Evolutionary conservation across 2,797 vertebrate species (phyloP).

Genomic region (Philypnodon macrostomus): DNA sequence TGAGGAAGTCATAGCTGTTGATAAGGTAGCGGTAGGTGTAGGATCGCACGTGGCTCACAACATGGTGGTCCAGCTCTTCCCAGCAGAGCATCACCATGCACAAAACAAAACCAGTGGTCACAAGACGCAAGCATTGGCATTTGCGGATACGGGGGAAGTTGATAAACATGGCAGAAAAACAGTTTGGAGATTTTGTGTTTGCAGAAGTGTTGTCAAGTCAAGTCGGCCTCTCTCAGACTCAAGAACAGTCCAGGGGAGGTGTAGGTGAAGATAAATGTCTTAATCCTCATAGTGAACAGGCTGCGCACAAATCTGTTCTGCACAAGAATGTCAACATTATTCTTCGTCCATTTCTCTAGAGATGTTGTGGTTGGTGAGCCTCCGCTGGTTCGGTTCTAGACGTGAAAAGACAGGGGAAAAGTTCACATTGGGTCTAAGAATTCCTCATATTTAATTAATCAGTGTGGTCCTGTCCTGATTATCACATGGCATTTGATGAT

Average conservation of each 20-base stretch:
- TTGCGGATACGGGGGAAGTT: slow-evolving; percentile 82
- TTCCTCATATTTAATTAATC: too few relatives aligned
- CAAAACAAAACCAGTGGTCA: slow-evolving; percentile 80
- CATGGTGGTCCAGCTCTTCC: slow-evolving; percentile 78
- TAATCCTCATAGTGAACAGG: slow-evolving; percentile 27
- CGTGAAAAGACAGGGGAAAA: slow-evolving; percentile 23
- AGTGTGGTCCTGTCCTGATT: too few relatives aligned
- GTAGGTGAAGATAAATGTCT: not conserved
- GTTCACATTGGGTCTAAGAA: not conserved
- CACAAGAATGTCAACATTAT: not conserved
- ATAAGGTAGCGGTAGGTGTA: slow-evolving; percentile 89
- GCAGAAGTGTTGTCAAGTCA: slow-evolving; percentile 33
- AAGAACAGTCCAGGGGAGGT: slow-evolving; percentile 6
- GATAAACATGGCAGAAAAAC: slow-evolving; percentile 69
- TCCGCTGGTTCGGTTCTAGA: slow-evolving; percentile 8
- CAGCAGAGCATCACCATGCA: slow-evolving; percentile 83
- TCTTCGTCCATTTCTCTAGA: not conserved
- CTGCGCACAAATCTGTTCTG: not conserved
- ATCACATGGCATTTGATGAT: too few relatives aligned
- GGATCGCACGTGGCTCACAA: slow-evolving; percentile 86
- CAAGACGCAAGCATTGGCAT: slow-evolving; percentile 80
- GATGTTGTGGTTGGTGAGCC: not conserved
- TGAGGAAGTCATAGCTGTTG: slow-evolving; percentile 88
- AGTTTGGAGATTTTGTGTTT: not conserved
- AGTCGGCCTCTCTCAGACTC: slow-evolving; percentile 40